phyloP scores from a whole-genome alignment of 2,113 vertebrate species.

The Aythya baeri region DNA sequence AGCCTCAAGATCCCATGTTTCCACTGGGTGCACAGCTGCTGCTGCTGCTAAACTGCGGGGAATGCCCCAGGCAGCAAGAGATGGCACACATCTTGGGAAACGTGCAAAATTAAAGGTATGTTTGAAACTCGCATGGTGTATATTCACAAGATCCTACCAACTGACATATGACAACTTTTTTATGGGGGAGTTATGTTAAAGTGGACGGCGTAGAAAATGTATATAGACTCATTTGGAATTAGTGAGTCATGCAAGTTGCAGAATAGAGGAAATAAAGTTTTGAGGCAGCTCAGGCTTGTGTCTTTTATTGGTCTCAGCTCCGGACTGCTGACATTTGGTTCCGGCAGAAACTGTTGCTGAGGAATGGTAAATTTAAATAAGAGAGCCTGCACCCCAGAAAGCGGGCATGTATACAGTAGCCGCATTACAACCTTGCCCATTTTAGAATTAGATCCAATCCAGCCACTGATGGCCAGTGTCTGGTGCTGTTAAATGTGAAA shows the following conservation, averaged over 20 bases:
- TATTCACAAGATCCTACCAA: neutral
- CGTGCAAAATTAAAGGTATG: neutral
- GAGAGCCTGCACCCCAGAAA: neutral
- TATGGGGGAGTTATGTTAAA: no score
- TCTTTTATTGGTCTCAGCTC: neutral
- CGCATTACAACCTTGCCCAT: neutral
- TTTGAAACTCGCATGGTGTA: neutral
- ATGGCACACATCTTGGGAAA: neutral
- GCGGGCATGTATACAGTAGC: no score
- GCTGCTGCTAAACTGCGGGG: neutral
- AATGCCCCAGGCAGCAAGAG: neutral
- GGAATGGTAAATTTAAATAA: neutral
- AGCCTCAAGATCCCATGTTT: neutral
- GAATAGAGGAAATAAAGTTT: no score
- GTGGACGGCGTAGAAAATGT: neutral
- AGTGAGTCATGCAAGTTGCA: neutral
- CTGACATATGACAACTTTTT: neutral
- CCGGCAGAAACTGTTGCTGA: neutral
- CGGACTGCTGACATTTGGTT: neutral
- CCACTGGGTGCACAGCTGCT: no score
- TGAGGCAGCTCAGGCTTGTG: no score
- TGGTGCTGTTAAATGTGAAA: neutral
- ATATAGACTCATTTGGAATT: no score
- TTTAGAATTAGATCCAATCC: neutral
- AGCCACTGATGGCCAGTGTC: rapidly evolving